Evolutionary conservation across 1,140 invertebrate species (phyloP).

Genomic region (Drosophila micromelanica): DNA sequence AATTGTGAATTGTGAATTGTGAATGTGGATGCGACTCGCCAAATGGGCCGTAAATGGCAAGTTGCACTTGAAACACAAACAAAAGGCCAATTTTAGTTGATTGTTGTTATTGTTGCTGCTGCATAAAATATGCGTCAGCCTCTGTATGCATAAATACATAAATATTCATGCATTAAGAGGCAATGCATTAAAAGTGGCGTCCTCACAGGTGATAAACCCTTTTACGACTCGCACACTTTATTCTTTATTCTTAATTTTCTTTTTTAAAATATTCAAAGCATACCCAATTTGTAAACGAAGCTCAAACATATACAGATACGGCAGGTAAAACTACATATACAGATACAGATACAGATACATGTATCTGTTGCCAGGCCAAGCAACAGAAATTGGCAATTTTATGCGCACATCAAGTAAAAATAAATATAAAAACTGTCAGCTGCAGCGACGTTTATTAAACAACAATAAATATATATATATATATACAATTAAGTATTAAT

Average conservation of each 20-base stretch:
- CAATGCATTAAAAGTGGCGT: conserved; percentile 65
- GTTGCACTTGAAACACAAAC: conserved; percentile 70
- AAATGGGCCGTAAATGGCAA: conserved; percentile 55
- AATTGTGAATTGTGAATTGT: conserved; percentile 11
- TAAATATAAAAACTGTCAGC: conserved; percentile 68
- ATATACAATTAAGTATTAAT: conserved; percentile 48
- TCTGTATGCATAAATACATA: conserved; percentile 50
- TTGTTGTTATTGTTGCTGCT: conserved; percentile 21
- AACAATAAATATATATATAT: conserved; percentile 60
- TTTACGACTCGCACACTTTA: conserved; percentile 39
- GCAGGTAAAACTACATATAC: conserved; percentile 3
- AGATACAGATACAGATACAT: not conserved
- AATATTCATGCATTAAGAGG: conserved; percentile 57
- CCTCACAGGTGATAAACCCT: conserved; percentile 68
- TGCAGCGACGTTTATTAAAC: conserved; percentile 44
- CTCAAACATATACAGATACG: conserved; percentile 1
- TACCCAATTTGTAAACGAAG: conserved; percentile 19
- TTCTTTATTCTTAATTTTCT: conserved; percentile 24
- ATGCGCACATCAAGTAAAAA: conserved; percentile 77
- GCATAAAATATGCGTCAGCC: conserved; percentile 68
- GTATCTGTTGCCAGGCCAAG: conserved; percentile 12
- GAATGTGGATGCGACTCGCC: conserved; percentile 11
- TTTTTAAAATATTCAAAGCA: conserved; percentile 18
- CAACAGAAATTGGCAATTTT: conserved; percentile 62
- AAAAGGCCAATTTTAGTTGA: conserved; percentile 57